A percentile compares a stretch with the other conserved stretches of the same genome.
Evolutionary conservation across 2,888 invertebrate genomes (phyloP).

Genomic region (Tipula confusa): DNA sequence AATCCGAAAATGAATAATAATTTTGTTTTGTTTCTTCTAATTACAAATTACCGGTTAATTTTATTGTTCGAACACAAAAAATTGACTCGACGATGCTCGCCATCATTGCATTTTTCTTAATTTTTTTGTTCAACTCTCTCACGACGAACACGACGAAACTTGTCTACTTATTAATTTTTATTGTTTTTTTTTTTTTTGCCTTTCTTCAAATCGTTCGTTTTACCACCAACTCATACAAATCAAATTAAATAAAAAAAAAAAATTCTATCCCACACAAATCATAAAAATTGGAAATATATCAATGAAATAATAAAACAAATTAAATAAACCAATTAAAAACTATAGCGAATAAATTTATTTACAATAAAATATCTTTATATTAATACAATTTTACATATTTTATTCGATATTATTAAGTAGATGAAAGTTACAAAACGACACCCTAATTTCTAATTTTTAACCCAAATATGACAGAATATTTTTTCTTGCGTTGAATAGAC

Average conservation of each 20-base stretch:
- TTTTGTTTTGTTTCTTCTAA: not conserved
- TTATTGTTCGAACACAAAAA: conserved; percentile 30
- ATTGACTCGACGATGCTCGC: conserved; percentile 36
- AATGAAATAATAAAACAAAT: not conserved
- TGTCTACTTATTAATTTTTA: not conserved
- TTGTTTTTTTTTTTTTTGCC: not conserved
- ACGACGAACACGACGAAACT: conserved; percentile 27
- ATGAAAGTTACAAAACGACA: not conserved
- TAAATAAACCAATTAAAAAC: not conserved
- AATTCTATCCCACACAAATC: not conserved
- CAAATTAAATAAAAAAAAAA: not conserved
- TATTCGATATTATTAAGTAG: not conserved
- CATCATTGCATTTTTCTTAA: conserved; percentile 34
- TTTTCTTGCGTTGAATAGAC: not conserved
- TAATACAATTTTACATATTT: not conserved
- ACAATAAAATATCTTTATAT: not conserved
- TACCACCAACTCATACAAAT: conserved; percentile 25
- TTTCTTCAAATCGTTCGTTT: not conserved
- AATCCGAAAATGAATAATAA: conserved; percentile 5
- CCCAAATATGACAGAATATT: not conserved
- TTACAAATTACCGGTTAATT: conserved; percentile 30
- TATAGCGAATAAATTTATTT: not conserved
- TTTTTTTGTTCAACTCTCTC: conserved; percentile 26
- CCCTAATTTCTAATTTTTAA: not conserved
- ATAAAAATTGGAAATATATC: not conserved